These are phyloP conservation scores for Argyresthia goedartella DNA, from an alignment of 2,888 invertebrate genomes.

Conservation along the genomic window DNA sequence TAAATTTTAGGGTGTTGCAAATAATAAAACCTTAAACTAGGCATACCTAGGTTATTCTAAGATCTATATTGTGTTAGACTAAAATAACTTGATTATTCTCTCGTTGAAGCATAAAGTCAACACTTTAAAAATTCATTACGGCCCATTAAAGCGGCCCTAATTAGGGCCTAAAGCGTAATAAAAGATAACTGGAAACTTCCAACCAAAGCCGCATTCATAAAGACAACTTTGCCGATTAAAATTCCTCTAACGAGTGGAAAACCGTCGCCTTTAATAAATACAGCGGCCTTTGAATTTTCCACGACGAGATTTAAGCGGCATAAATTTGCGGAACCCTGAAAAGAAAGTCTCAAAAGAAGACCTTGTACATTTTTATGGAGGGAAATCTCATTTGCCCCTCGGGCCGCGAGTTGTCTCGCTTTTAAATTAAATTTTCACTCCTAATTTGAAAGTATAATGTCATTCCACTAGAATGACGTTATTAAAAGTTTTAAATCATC, in stretches of 20 bases:
- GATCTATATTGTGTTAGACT: too few relatives aligned
- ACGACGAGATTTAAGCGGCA: constrained; percentile 62
- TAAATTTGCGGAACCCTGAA: constrained; percentile 60
- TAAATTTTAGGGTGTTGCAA: too few relatives aligned
- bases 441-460: constrained; percentile 74
- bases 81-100: too few relatives aligned
- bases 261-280: constrained; percentile 66
- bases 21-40: too few relatives aligned
- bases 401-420: constrained; percentile 64
- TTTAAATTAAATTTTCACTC: constrained; percentile 73
- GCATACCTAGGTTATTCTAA: too few relatives aligned
- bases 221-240: constrained; percentile 64
- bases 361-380: constrained; percentile 67
- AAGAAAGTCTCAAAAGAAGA: constrained; percentile 67
- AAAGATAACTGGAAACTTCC: constrained; percentile 61
- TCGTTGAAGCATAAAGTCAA: too few relatives aligned
- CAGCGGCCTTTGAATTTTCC: constrained; percentile 64
- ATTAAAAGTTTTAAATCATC: constrained; percentile 73
- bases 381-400: constrained; percentile 62
- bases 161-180: constrained; percentile 59
- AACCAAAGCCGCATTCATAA: constrained; percentile 60
- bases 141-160: constrained; percentile 51
- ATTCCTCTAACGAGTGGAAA: constrained; percentile 64
- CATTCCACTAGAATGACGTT: constrained; percentile 70
- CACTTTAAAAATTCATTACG: constrained; percentile 43